Conservation (phyloP, 2,888 invertebrate species). For the Hesperia comma region DNA sequence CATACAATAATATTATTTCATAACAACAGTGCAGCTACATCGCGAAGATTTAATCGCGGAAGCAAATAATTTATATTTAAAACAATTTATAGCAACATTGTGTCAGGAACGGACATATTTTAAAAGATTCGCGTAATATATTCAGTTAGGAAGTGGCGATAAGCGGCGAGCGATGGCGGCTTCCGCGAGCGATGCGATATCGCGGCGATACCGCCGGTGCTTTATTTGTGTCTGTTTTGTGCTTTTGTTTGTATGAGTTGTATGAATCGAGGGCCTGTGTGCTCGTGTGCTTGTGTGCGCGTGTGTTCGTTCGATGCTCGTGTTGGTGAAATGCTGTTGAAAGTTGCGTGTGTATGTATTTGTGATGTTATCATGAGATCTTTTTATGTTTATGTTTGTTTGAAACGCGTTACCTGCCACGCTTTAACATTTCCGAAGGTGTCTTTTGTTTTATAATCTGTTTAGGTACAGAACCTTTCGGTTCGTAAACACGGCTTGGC, state of each 20-base stretch:
- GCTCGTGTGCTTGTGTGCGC: too few relatives aligned
- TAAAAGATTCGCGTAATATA: slow-evolving; percentile 36
- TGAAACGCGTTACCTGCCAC: too few relatives aligned
- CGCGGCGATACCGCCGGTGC: slow-evolving; percentile 26
- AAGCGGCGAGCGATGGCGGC: slow-evolving; percentile 48
- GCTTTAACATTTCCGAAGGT: too few relatives aligned
- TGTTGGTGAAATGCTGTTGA: too few relatives aligned
- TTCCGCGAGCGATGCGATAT: slow-evolving; percentile 58
- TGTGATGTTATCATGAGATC: too few relatives aligned
- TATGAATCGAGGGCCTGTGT: background rate
- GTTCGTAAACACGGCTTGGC: too few relatives aligned
- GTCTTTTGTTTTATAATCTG: too few relatives aligned
- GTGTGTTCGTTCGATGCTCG: too few relatives aligned
- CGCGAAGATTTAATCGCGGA: slow-evolving; percentile 29
- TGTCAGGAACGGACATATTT: slow-evolving; percentile 31
- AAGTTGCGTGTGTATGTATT: too few relatives aligned
- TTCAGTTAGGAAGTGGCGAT: slow-evolving; percentile 49
- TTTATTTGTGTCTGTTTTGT: slow-evolving; percentile 28
- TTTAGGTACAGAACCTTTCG: too few relatives aligned
- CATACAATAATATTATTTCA: slow-evolving; percentile 5
- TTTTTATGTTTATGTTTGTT: too few relatives aligned
- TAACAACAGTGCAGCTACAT: slow-evolving; percentile 15
- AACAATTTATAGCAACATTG: slow-evolving; percentile 34
- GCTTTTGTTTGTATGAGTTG: slow-evolving; percentile 16
- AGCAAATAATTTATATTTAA: slow-evolving; percentile 35